phyloP scores from a whole-genome alignment of 1,140 invertebrate species.

The Dysdera silvatica region DNA sequence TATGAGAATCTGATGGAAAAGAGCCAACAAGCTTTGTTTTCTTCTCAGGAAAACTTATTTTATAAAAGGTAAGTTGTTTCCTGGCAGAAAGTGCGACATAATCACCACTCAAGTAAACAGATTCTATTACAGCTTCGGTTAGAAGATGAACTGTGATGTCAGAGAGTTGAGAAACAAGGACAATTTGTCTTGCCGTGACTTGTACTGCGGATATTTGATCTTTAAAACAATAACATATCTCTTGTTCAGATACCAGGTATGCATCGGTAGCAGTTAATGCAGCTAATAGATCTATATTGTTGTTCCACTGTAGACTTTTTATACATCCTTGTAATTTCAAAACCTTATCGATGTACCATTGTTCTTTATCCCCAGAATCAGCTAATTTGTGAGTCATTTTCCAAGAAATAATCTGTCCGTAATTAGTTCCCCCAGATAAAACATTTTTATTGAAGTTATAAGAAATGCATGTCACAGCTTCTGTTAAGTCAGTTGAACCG shows the following conservation, averaged over 20 bases:
- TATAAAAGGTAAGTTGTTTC: slow-evolving; percentile 57
- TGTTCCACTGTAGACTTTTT: slow-evolving; percentile 44
- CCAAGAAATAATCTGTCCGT: slow-evolving; percentile 87
- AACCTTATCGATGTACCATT: slow-evolving; percentile 49
- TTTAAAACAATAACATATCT: slow-evolving; percentile 64
- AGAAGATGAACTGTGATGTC: slow-evolving; percentile 51
- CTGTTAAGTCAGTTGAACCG: slow-evolving; percentile 28
- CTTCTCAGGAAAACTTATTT: slow-evolving; percentile 47
- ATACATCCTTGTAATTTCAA: slow-evolving; percentile 46
- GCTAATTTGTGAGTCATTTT: slow-evolving; percentile 45
- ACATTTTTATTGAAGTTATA: slow-evolving; percentile 41
- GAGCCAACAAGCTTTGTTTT: slow-evolving; percentile 47
- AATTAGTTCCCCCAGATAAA: slow-evolving; percentile 81
- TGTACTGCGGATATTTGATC: slow-evolving; percentile 55
- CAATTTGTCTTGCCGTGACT: slow-evolving; percentile 48
- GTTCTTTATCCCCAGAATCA: slow-evolving; percentile 42
- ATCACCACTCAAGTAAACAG: slow-evolving; percentile 61
- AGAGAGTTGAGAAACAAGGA: slow-evolving; percentile 52
- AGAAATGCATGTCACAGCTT: slow-evolving; percentile 21
- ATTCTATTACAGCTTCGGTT: slow-evolving; percentile 69
- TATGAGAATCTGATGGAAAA: slow-evolving; percentile 61
- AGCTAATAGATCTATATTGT: slow-evolving; percentile 54
- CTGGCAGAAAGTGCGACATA: slow-evolving; percentile 74
- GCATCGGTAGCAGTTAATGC: slow-evolving; percentile 79
- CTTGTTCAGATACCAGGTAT: slow-evolving; percentile 75